phyloP scores from a whole-genome alignment of 2,888 invertebrate genomes.

The Parascotia fuliginaria region DNA sequence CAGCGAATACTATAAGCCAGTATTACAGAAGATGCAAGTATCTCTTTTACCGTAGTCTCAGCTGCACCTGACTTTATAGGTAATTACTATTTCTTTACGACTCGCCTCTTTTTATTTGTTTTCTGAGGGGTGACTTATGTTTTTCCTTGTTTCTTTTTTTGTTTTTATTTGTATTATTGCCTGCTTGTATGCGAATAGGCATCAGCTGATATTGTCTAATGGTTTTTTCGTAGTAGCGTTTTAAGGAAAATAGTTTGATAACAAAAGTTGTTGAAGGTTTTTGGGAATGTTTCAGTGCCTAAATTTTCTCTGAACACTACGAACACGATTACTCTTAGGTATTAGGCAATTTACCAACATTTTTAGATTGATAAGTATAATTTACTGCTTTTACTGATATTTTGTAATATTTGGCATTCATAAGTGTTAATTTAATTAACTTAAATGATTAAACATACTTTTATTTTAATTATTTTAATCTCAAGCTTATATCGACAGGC shows the following conservation, averaged over 20 bases:
- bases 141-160: constrained; percentile 28
- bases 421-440: too few species aligned
- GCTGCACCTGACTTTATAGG: constrained; percentile 50
- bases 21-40: constrained; percentile 24
- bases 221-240: background rate
- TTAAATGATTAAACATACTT: too few species aligned
- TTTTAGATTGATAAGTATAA: too few species aligned
- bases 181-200: constrained; percentile 12
- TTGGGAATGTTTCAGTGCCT: background rate
- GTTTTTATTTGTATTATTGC: constrained; percentile 34
- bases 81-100: constrained; percentile 57
- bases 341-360: too few species aligned
- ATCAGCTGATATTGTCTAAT: constrained; percentile 3
- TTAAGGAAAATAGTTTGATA: background rate
- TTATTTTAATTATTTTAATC: too few species aligned
- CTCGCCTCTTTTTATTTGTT: constrained; percentile 36
- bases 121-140: constrained; percentile 45
- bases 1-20: background rate
- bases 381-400: too few species aligned
- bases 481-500: too few species aligned
- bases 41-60: constrained; percentile 22
- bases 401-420: too few species aligned
- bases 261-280: background rate
- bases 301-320: too few species aligned
- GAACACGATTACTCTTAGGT: too few species aligned